phyloP scores from a whole-genome alignment of 2,797 vertebrate species.

The Smutsia temminckii region DNA sequence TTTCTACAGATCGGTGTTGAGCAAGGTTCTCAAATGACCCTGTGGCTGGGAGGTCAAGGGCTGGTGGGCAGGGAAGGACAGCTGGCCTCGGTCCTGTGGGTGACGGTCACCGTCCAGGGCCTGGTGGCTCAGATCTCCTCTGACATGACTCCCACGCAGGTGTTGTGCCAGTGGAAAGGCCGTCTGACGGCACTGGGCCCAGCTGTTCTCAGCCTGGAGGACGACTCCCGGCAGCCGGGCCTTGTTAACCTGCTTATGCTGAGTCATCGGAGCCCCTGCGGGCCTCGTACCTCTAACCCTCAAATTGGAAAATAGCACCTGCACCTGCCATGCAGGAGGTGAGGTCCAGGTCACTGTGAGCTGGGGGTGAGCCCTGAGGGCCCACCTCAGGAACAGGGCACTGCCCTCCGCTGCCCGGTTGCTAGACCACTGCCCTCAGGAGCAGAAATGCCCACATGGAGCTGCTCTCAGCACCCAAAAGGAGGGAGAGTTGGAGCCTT shows the following conservation, averaged over 20 bases:
- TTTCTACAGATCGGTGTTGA: not conserved
- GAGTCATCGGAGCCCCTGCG: not conserved
- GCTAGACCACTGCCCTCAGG: fast-evolving
- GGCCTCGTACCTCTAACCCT: not conserved
- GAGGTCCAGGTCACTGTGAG: not conserved
- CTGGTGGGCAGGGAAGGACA: not conserved
- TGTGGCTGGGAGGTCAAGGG: not conserved
- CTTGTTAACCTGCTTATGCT: not conserved
- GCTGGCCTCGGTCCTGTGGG: fast-evolving
- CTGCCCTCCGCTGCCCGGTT: fast-evolving
- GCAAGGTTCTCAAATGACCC: not conserved
- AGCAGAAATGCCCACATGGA: no score
- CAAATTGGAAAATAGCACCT: no score
- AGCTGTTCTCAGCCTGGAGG: not conserved
- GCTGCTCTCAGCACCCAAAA: no score
- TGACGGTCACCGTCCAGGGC: fast-evolving
- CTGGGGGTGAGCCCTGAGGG: not conserved
- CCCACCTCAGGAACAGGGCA: fast-evolving
- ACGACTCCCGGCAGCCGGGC: not conserved
- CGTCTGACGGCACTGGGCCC: not conserved
- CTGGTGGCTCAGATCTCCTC: not conserved
- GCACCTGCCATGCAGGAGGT: not conserved
- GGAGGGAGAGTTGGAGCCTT: not conserved
- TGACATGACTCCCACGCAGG: not conserved
- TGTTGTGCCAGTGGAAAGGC: not conserved